These are phyloP conservation scores for Probaryconus sp. DNA, from an alignment of 1,140 invertebrate genomes.

Conservation along the genomic window DNA sequence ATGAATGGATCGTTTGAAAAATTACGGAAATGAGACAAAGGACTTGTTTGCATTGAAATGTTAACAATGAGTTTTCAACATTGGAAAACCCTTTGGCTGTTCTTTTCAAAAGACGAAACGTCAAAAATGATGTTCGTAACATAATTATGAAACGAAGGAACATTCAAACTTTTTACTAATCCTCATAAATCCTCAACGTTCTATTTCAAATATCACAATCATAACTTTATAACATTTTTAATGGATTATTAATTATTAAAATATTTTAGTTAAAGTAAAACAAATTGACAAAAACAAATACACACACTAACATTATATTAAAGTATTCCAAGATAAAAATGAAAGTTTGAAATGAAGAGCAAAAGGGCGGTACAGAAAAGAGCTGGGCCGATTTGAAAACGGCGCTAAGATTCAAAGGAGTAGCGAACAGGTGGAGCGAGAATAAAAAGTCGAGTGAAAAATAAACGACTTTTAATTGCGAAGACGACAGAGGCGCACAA, in stretches of 20 bases:
- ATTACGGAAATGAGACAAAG: slow-evolving; percentile 19
- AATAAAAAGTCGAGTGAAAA: slow-evolving; percentile 39
- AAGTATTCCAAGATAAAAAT: too few relatives aligned
- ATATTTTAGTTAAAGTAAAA: too few relatives aligned
- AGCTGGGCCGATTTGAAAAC: too few relatives aligned
- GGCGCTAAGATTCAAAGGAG: slow-evolving; percentile 12
- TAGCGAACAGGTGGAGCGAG: slow-evolving; percentile 22
- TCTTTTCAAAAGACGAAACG: background rate
- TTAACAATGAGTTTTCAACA: slow-evolving; percentile 19
- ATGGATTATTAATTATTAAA: too few relatives aligned
- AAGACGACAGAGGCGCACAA: slow-evolving; percentile 43
- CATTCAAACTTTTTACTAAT: slow-evolving; percentile 18
- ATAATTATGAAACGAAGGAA: too few relatives aligned
- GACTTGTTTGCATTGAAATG: slow-evolving; percentile 28
- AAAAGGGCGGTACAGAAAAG: too few relatives aligned
- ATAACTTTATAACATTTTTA: too few relatives aligned
- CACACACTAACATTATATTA: too few relatives aligned
- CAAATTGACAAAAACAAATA: too few relatives aligned
- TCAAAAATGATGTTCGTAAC: slow-evolving; percentile 10
- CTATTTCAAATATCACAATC: too few relatives aligned
- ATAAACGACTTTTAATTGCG: slow-evolving; percentile 62
- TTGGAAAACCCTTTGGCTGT: slow-evolving; percentile 22
- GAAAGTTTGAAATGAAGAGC: too few relatives aligned
- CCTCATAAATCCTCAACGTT: too few relatives aligned
- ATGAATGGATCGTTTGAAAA: slow-evolving; percentile 6